Percentiles rank a stretch among this genome's conserved stretches.
Evolutionary conservation across 2,113 vertebrate genomes (phyloP).

Genomic region (Ornithorhynchus anatinus): DNA sequence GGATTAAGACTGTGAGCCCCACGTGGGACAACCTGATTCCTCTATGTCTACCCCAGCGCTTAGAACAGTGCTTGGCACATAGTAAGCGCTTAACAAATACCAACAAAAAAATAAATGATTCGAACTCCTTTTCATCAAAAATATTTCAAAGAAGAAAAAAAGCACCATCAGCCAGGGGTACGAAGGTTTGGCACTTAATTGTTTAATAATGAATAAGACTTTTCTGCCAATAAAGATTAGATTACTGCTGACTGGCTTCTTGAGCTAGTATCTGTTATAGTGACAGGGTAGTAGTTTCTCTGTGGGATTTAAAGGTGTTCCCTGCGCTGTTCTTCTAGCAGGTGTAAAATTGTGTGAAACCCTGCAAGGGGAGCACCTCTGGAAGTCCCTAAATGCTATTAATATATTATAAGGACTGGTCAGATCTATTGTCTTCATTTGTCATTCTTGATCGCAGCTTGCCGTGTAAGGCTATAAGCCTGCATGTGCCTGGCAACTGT

Average conservation of each 20-base stretch:
- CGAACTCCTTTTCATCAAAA: no score
- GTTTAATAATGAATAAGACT: constrained; percentile 68
- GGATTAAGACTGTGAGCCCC: no score
- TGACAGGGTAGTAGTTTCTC: constrained; percentile 29
- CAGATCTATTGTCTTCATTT: constrained; percentile 67
- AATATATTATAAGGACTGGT: constrained; percentile 36
- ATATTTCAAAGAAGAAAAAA: constrained; percentile 40
- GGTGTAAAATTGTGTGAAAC: constrained; percentile 13
- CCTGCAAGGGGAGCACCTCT: not conserved
- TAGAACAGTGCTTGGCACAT: no score
- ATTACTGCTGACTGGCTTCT: constrained; percentile 61
- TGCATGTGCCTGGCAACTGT: constrained; percentile 83
- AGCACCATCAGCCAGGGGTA: constrained; percentile 11
- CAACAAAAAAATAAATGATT: no score
- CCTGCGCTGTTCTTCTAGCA: not conserved
- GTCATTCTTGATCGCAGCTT: constrained; percentile 74
- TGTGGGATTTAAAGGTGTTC: constrained; percentile 38
- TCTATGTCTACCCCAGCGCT: no score
- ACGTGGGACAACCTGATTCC: no score
- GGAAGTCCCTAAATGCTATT: constrained; percentile 10
- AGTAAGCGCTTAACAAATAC: no score
- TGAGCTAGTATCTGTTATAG: constrained; percentile 27
- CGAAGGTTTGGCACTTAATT: constrained; percentile 21
- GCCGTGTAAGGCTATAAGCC: constrained; percentile 74
- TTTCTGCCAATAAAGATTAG: constrained; percentile 52